Evolutionary conservation across 1,140 invertebrate genomes (phyloP).

Genomic region (Tetramorium parvispinum): DNA sequence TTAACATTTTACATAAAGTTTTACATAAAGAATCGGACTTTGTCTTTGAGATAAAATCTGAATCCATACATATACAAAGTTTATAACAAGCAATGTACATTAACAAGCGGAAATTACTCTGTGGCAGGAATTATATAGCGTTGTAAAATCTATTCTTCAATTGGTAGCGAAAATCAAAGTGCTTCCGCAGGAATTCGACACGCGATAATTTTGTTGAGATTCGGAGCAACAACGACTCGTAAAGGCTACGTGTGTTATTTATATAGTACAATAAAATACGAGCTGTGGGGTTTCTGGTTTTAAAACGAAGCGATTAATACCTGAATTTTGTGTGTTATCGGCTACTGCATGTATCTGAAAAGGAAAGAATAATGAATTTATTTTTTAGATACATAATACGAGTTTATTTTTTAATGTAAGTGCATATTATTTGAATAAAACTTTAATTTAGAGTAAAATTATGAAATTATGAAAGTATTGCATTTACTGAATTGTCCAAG

Average conservation of each 20-base stretch:
- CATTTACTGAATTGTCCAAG: background rate
- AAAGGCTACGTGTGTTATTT: conserved; percentile 68
- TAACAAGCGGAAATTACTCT: conserved; percentile 8
- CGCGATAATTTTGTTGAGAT: conserved; percentile 19
- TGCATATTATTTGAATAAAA: background rate
- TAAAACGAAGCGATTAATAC: conserved; percentile 81
- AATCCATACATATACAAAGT: background rate
- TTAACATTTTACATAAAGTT: background rate
- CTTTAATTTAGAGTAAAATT: background rate
- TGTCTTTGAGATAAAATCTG: background rate
- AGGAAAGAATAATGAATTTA: conserved; percentile 31
- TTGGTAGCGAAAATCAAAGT: conserved; percentile 27
- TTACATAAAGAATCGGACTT: background rate
- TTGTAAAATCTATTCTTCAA: conserved; percentile 52
- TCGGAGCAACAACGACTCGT: conserved; percentile 48
- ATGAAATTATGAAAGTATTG: background rate
- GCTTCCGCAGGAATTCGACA: conserved; percentile 24
- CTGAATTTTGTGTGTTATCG: conserved; percentile 77
- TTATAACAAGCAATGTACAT: background rate
- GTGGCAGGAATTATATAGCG: conserved; percentile 15
- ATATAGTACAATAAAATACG: conserved; percentile 84
- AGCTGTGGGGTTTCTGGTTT: conserved; percentile 79
- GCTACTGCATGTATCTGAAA: conserved; percentile 77
- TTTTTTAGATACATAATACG: background rate
- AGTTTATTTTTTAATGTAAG: background rate